Conservation (phyloP, 2,888 invertebrate genomes). For the Patella caerulea region DNA sequence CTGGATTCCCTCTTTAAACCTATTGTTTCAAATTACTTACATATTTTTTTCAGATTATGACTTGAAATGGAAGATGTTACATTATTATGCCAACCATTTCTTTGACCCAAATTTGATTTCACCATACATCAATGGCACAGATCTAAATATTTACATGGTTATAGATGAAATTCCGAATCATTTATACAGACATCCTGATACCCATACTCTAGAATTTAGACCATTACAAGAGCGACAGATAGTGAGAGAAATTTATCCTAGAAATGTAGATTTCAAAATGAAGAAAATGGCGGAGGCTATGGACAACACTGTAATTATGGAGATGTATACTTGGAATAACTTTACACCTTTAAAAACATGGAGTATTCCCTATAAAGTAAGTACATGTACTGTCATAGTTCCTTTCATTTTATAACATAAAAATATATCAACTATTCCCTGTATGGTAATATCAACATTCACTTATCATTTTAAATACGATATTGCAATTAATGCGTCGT, state of each 20-base stretch:
- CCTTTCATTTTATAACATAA: too few relatives aligned
- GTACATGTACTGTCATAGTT: neutral
- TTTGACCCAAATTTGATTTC: slow-evolving; percentile 77
- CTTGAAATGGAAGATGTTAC: slow-evolving; percentile 88
- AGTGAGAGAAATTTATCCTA: neutral
- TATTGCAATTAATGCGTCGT: too few relatives aligned
- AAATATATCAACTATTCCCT: too few relatives aligned
- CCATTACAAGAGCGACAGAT: neutral
- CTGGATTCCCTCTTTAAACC: too few relatives aligned
- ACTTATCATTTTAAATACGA: too few relatives aligned
- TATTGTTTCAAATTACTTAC: too few relatives aligned
- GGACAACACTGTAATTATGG: slow-evolving; percentile 28
- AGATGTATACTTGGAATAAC: slow-evolving; percentile 54
- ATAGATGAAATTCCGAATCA: slow-evolving; percentile 45
- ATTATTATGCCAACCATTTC: slow-evolving; percentile 89
- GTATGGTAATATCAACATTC: too few relatives aligned
- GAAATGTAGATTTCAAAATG: neutral
- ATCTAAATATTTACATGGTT: slow-evolving; percentile 49
- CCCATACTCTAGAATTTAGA: slow-evolving; percentile 10
- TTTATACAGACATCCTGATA: slow-evolving; percentile 35
- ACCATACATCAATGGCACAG: slow-evolving; percentile 54
- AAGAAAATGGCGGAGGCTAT: neutral
- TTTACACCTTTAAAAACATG: slow-evolving; percentile 51
- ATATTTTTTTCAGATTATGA: slow-evolving; percentile 77
- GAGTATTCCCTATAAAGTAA: slow-evolving; percentile 52